These are phyloP conservation scores for Coreius guichenoti DNA, from an alignment of 2,797 vertebrate genomes.

Conservation along the genomic window DNA sequence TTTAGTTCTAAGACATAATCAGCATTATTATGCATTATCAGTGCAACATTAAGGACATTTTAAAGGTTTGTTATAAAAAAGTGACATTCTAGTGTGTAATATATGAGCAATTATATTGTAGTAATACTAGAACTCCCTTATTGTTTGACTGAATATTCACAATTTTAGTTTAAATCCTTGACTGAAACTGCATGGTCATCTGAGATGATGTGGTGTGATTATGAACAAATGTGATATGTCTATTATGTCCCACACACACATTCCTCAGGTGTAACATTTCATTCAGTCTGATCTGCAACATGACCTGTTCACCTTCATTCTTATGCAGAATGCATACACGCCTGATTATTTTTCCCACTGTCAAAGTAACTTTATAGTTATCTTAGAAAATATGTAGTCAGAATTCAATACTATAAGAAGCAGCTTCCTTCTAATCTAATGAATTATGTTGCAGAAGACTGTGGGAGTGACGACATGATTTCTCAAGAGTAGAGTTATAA, in stretches of 20 bases:
- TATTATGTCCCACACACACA: neutral
- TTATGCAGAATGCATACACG: neutral
- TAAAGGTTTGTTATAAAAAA: neutral
- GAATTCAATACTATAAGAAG: neutral
- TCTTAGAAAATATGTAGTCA: neutral
- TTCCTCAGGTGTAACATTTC: constrained; percentile 5
- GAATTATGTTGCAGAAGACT: neutral
- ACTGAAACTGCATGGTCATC: neutral
- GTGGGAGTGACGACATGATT: neutral
- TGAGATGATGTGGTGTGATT: neutral
- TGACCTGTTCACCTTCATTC: constrained; percentile 17
- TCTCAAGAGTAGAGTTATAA: neutral
- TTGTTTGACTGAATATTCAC: neutral
- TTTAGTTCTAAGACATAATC: neutral
- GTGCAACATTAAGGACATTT: neutral
- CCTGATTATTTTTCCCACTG: neutral
- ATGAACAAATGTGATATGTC: neutral
- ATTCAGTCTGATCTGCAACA: neutral
- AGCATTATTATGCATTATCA: neutral
- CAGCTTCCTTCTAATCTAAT: neutral
- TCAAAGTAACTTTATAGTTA: neutral
- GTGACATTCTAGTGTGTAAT: neutral
- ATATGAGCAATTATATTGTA: neutral
- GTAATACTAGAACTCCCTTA: neutral
- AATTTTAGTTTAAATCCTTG: neutral